Evolutionary conservation across 2,797 vertebrate genomes (phyloP).

Genomic region (Siniperca undulata): DNA sequence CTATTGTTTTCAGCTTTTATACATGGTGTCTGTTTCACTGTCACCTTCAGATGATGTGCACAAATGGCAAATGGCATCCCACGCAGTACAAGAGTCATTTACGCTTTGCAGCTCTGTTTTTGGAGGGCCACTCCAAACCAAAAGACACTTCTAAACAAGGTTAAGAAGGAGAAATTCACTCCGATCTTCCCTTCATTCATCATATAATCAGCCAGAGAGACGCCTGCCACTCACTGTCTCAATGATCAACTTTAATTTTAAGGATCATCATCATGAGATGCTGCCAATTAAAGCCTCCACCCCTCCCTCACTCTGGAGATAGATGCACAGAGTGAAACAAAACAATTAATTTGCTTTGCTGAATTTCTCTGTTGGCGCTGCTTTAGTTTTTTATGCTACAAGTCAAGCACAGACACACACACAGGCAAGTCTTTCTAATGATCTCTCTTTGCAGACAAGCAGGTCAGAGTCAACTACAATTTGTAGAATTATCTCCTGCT

Average conservation of each 20-base stretch:
- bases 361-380: neutral
- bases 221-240: constrained; percentile 43
- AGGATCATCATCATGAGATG: constrained; percentile 18
- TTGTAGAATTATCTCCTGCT: constrained; percentile 20
- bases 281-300: neutral
- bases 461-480: constrained; percentile 34
- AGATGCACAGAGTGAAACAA: neutral
- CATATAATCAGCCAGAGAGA: constrained; percentile 16
- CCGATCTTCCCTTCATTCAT: constrained; percentile 24
- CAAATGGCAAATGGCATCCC: neutral
- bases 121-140: neutral
- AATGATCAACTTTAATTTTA: constrained; percentile 42
- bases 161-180: neutral
- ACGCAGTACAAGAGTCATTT: neutral
- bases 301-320: neutral
- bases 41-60: neutral
- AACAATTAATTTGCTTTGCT: neutral
- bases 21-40: neutral
- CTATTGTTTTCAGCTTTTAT: neutral
- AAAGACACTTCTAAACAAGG: neutral
- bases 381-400: constrained; percentile 2
- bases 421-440: constrained; percentile 11
- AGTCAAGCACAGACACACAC: neutral
- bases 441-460: constrained; percentile 20
- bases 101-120: neutral